Base-by-base conservation (phyloP, 2,797 vertebrate genomes). In the Coluber constrictor region DNA sequence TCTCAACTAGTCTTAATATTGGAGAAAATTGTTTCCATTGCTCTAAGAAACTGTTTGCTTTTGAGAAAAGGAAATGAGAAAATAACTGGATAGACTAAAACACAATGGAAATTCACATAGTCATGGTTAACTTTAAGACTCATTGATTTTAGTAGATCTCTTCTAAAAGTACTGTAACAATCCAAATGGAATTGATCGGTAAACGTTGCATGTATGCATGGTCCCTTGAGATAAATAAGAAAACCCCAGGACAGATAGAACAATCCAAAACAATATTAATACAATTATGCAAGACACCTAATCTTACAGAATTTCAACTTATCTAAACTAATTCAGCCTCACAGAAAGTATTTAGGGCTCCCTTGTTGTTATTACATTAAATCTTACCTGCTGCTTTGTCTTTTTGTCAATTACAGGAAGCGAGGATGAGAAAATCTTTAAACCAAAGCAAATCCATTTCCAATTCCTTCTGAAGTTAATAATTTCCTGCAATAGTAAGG, bases 1-100 rank as follows among this genome's bases (percentile, higher is more conserved):
- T 20, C 32, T 27, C 11, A 90, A 10, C 27, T 1, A 57, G 25
- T 51, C 37, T 87, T 93, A 61, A 93, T 90, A 51, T 86, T 55
- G 43, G 54, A 87, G n/a, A 32, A 37, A 88, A 90, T n/a, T 61
- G 37, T 63, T 95, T 66, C 86, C 91, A 32, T 57, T 94, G 93
- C 95, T 96, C 93, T 61, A 94, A 92, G 94, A 91, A 96, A 93
- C 90, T 92, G 1, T 8, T 79, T 27, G 89, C 90, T 95, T 90
- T 2, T 7, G 93, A 94, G 83, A n/a, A 92, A 94, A 94, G 32
- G 91, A 57, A 90, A 23, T 37, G 16, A 37, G 70, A 20, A 37
- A 7, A 20, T 37, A 37, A 74, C 16, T 37, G 7, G 32, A 37
- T 37, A 74, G 70, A 74, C 32, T 37, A 37, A 74, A 74, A 37